A percentile compares a stretch with the other conserved stretches of the same genome.
Evolutionary conservation across 2,888 invertebrate genomes (phyloP).

Genomic region (Philhelius pedissequus): DNA sequence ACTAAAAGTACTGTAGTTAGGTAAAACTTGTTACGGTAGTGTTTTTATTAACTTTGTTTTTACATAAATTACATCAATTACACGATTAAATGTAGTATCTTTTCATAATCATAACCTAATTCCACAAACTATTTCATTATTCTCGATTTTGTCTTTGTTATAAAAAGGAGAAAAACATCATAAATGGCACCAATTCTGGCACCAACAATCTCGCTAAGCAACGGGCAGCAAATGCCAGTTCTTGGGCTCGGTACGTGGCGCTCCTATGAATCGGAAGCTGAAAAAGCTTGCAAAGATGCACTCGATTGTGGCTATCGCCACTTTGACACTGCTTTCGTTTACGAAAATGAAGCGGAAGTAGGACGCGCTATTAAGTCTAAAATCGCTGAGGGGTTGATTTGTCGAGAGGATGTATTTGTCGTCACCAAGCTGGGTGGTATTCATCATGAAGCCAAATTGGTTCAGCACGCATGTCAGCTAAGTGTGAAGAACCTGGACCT

Average conservation of each 20-base stretch:
- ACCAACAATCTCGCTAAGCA: constrained; percentile 82
- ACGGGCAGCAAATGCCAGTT: constrained; percentile 83
- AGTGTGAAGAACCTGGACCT: constrained; percentile 84
- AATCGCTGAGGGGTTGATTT: constrained; percentile 77
- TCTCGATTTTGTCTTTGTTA: not conserved
- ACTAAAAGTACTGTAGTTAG: no score
- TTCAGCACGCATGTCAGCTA: constrained; percentile 82
- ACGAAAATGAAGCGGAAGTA: constrained; percentile 79
- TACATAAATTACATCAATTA: no score
- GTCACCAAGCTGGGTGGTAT: constrained; percentile 76
- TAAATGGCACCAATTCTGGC: constrained; percentile 71
- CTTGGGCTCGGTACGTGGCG: constrained; percentile 85
- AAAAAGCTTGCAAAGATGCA: constrained; percentile 77
- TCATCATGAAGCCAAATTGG: constrained; percentile 84
- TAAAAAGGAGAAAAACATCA: not conserved
- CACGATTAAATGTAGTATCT: not conserved
- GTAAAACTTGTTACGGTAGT: no score
- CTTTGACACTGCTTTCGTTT: constrained; percentile 80
- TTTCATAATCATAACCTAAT: not conserved
- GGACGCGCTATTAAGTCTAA: constrained; percentile 78
- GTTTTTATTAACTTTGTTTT: no score
- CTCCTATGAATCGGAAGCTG: constrained; percentile 73
- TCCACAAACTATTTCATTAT: not conserved
- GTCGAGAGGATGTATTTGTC: constrained; percentile 77
- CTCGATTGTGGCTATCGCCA: constrained; percentile 80